phyloP scores from a whole-genome alignment of 2,113 vertebrate species.

The Pseudorectes ferrugineus region DNA sequence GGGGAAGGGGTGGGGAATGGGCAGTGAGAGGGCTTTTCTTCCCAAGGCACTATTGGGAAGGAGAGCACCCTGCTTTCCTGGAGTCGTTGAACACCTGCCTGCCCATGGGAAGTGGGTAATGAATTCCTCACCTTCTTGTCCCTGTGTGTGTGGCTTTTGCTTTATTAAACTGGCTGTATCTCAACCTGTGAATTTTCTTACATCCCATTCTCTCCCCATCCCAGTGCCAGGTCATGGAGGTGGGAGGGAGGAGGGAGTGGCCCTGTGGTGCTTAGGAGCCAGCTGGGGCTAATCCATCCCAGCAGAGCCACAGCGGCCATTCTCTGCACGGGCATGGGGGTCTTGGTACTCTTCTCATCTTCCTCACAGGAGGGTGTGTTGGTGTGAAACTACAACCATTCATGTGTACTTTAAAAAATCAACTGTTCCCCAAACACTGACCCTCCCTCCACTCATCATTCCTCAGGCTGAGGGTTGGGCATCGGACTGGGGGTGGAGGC shows the following conservation, averaged over 20 bases:
- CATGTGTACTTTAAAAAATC: rapidly evolving
- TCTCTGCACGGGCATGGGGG: not conserved
- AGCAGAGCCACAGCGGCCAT: not conserved
- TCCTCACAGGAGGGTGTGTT: rapidly evolving
- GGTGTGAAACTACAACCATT: not conserved
- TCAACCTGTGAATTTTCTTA: not conserved
- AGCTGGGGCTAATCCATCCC: not conserved
- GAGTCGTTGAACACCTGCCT: not conserved
- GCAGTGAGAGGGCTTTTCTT: not conserved
- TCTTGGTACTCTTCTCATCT: rapidly evolving
- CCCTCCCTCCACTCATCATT: not conserved
- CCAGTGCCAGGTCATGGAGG: too few relatives aligned
- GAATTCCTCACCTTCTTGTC: not conserved
- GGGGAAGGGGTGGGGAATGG: not conserved
- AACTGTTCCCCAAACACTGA: rapidly evolving
- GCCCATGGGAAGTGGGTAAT: not conserved
- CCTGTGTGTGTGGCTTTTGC: not conserved
- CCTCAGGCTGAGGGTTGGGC: not conserved
- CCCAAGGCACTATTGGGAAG: not conserved
- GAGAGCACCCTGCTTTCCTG: not conserved
- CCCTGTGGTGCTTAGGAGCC: not conserved
- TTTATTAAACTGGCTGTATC: not conserved
- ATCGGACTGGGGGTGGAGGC: not conserved
- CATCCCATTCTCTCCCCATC: not conserved
- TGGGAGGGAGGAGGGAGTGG: not conserved